phyloP scores from a whole-genome alignment of 2,113 vertebrate genomes.

The Festucalex cinctus region DNA sequence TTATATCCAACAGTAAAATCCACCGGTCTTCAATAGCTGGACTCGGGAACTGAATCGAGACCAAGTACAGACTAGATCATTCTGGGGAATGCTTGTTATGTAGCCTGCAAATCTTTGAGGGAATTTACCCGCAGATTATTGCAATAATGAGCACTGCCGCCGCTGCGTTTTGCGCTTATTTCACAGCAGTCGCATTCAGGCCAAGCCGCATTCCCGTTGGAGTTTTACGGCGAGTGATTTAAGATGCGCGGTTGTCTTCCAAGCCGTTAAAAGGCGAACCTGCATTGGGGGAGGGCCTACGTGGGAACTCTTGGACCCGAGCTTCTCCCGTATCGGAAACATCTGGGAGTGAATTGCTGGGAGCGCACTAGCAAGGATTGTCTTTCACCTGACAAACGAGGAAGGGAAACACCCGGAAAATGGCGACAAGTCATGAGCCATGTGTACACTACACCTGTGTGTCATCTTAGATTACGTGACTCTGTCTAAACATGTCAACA shows the following conservation, averaged over 20 bases:
- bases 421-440: background rate
- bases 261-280: conserved; percentile 48
- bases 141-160: background rate
- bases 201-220: conserved; percentile 31
- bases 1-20: too few relatives aligned
- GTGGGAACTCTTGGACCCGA: conserved; percentile 12
- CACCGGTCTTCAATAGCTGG: too few relatives aligned
- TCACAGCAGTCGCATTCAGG: conserved; percentile 20
- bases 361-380: background rate
- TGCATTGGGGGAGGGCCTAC: conserved; percentile 25
- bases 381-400: background rate
- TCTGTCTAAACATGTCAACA: background rate
- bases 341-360: background rate
- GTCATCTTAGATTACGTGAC: background rate
- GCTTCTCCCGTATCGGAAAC: background rate
- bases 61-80: too few relatives aligned
- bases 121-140: background rate
- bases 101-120: too few relatives aligned
- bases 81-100: too few relatives aligned
- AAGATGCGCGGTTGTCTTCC: conserved; percentile 33
- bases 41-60: too few relatives aligned
- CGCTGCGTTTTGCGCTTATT: background rate
- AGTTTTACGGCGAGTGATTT: conserved; percentile 44
- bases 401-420: background rate
- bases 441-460: too few relatives aligned